Evolutionary conservation across 2,888 invertebrate species (phyloP), one percentile per base, ranked within the genome.

Genomic region (Drosophila birchii): DNA sequence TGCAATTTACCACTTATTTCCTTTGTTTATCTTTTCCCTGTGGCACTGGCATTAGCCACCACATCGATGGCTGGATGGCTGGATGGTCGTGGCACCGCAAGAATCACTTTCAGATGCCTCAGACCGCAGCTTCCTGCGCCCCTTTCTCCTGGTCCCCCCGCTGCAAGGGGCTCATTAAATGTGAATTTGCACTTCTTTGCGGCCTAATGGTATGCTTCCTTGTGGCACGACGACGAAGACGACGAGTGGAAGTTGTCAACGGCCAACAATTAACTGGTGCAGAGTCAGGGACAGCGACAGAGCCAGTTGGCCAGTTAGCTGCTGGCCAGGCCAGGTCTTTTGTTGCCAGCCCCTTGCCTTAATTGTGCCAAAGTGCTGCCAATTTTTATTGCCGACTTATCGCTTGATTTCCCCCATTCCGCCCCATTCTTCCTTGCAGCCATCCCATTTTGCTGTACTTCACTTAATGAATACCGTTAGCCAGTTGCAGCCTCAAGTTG

Each of bases 381-480:
- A 84, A 84, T 84, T 84, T 86, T 84, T 84, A 86, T 85, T 85
- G 87, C 81, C 80, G 84, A 86, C 85, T 85, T 85, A 85, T 85
- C 85, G 84, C 83, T 84, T 81, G 76, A 86, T 83, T 68, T 58
- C 36, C 43, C 51, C 38, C 32, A 20, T 16, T 34, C n/a, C 9
- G 29, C 18, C 29, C 38, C 20, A n/a, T n/a, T n/a, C 36, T 34
- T 39, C 53, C 64, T 62, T 41, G 49, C 62, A 51, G 53, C 16
- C 36, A 18, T 49, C 32, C 55, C 56, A 43, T 58, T 55, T 41
- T 26, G 64, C 74, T 82, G 82, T 85, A 82, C 76, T 85, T 82
- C 84, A 83, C 84, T 83, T 84, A 84, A 84, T 86, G 83, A 86
- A 78, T 86, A 83, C 83, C 83, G 83, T 84, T 84, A 84, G 79